Percentiles rank a stretch among this genome's conserved stretches.
Conservation (phyloP, 1,140 invertebrate species). For the Pseudomyrmex gracilis region DNA sequence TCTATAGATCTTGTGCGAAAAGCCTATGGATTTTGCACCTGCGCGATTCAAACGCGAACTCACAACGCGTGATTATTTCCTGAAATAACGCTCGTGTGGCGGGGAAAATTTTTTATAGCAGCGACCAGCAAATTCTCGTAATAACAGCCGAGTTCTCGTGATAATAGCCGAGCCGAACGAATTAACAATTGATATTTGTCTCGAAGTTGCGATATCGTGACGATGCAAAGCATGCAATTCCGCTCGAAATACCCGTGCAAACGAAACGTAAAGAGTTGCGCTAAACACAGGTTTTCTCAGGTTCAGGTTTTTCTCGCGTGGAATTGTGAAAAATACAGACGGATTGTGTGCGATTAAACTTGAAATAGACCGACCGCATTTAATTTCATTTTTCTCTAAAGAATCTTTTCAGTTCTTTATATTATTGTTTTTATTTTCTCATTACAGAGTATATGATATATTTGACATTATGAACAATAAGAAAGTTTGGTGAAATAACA, state of each 20-base stretch:
- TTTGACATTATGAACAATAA: too few relatives aligned
- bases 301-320: constrained; percentile 5
- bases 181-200: constrained; percentile 39
- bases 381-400: neutral
- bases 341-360: neutral
- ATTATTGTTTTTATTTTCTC: too few relatives aligned
- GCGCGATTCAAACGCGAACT: constrained; percentile 28
- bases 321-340: constrained; percentile 3
- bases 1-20: neutral
- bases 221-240: constrained; percentile 10
- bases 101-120: neutral
- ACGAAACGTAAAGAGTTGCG: neutral
- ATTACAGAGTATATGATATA: too few relatives aligned
- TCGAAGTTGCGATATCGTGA: constrained; percentile 33
- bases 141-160: neutral
- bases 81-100: neutral
- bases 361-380: neutral
- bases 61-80: neutral
- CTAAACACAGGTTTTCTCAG: constrained; percentile 8
- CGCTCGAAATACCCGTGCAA: neutral
- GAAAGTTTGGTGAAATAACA: too few relatives aligned
- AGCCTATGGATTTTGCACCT: constrained; percentile 15
- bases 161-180: neutral
- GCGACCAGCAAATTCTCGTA: neutral
- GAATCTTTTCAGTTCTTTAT: neutral